A percentile compares a stretch with the other conserved stretches of the same genome.
These are phyloP conservation scores for Pseudopipra pipra DNA, from an alignment of 2,113 vertebrate species.

Conservation along the genomic window DNA sequence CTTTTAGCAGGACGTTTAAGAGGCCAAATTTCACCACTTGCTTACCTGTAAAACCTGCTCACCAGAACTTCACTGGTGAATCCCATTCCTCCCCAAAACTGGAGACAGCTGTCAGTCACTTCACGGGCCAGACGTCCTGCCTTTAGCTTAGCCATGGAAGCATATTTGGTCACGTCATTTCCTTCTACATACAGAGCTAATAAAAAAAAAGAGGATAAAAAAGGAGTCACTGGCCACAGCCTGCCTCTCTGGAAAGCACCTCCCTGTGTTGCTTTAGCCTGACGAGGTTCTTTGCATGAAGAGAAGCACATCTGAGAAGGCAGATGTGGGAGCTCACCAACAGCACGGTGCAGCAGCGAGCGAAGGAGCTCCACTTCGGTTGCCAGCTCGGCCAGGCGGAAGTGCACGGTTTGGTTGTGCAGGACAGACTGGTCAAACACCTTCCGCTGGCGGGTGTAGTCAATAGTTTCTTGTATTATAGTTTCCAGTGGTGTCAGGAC, in stretches of 20 bases:
- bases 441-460: conserved; percentile 80
- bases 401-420: conserved; percentile 84
- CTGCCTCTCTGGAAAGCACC: background rate
- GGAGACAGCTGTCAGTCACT: conserved; percentile 83
- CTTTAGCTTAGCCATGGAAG: conserved; percentile 89
- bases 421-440: conserved; percentile 79
- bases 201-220: background rate
- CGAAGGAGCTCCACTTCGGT: conserved; percentile 86
- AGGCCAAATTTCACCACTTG: background rate
- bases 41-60: conserved; percentile 88
- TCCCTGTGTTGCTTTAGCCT: background rate
- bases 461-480: conserved; percentile 79
- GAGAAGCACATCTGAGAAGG: background rate
- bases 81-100: conserved; percentile 92
- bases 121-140: conserved; percentile 80
- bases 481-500: conserved; percentile 78
- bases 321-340: conserved; percentile 66
- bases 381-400: conserved; percentile 83
- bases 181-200: conserved; percentile 82
- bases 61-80: conserved; percentile 86
- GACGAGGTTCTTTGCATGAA: fast-evolving
- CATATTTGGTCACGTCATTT: conserved; percentile 84
- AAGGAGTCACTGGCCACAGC: background rate
- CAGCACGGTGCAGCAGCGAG: conserved; percentile 76
- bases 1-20: background rate